Evolutionary conservation across 2,113 vertebrate species (phyloP).

Genomic region (Anolis carolinensis): DNA sequence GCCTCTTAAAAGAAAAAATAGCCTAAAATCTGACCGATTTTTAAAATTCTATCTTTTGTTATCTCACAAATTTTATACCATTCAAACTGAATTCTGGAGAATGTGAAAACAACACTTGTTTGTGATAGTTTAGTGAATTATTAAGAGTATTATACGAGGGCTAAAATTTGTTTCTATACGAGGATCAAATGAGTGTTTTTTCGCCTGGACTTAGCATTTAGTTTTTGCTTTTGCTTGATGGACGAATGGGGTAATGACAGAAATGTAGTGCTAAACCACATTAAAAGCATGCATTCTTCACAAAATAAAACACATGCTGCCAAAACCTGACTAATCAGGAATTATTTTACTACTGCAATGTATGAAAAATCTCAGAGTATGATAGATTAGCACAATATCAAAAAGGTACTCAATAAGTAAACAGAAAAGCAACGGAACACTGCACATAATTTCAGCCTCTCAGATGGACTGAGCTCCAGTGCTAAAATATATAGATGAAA

Average conservation of each 20-base stretch:
- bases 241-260: not conserved
- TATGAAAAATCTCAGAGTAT: conserved; percentile 4
- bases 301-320: conserved; percentile 23
- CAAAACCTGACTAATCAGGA: conserved; percentile 28
- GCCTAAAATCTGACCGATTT: no score
- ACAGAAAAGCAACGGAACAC: not conserved
- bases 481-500: not conserved
- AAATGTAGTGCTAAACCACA: conserved; percentile 11
- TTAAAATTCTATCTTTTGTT: no score
- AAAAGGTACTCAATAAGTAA: conserved; percentile 26
- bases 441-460: not conserved
- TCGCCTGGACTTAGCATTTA: not conserved
- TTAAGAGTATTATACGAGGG: no score
- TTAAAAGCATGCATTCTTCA: not conserved
- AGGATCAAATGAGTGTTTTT: no score
- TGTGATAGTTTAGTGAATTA: no score
- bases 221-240: not conserved
- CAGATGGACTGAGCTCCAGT: not conserved
- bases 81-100: no score
- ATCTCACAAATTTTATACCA: no score
- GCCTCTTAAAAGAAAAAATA: no score
- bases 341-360: not conserved
- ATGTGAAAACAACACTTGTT: no score
- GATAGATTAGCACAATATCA: conserved; percentile 40
- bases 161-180: no score